Evolutionary conservation across 2,797 vertebrate species (phyloP), one percentile per base, ranked within the genome.

Genomic region (Myotis vivesi): DNA sequence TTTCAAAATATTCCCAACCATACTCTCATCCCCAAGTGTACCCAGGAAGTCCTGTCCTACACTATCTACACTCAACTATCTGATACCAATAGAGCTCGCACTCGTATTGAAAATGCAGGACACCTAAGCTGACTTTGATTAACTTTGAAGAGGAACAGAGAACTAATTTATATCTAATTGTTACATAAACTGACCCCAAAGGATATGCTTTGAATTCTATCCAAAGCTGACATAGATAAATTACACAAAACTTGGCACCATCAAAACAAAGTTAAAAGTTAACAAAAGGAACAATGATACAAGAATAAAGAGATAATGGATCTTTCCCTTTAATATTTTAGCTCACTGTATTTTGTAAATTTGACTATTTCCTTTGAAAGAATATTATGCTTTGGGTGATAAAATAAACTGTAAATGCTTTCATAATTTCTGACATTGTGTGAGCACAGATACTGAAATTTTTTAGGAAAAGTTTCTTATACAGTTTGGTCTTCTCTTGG

Each of bases 231-330:
- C 59, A 57, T 41, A 75, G 5, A 38, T 71, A 89, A 86, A 55
- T 89, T 59, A 93, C 72, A 88, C 4, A 89, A 59, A 80, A 84
- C 72, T 72, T 93, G 93, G 95, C 96, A 97, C 91, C 46, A 94
- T 51, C 73, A 83, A 95, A 94, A 91, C 28, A 59, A 84, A 87
- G 62, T 53, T 87, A 64, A 68, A 96, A 84, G 36, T 92, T 81
- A 73, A 89, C 75, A 85, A 94, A 33, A 72, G 66, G 30, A 86
- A 86, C 36, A 88, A 75, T 33, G 55, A 82, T 62, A 28, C 12
- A 33, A 95, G 16, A 92, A 75, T 38, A 92, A 33, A 88, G 71
- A 88, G 51, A 49, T 95, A 85, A 89, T 38, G 20, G 17, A 72
- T 33, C 59, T 92, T 88, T 72, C 83, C 22, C 62, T 38, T 73